A percentile compares a stretch with the other conserved stretches of the same genome.
phyloP scores from a whole-genome alignment of 2,888 invertebrate species.

The Cheilosia impressa region DNA sequence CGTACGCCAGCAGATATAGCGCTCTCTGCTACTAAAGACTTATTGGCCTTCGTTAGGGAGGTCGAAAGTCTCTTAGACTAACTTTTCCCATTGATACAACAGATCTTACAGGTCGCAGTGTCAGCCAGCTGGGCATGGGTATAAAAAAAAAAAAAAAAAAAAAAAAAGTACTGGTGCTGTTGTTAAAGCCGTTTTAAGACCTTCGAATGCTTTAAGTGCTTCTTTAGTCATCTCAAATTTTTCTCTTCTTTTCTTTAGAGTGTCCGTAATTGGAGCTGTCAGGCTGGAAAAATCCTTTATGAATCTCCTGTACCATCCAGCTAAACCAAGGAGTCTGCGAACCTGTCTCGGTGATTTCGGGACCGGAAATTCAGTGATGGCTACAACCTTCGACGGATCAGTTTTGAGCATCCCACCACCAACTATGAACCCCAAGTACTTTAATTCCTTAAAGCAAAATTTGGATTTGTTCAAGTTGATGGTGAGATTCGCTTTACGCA shows the following conservation, averaged over 20 bases:
- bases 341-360: conserved; percentile 48
- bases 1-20: too few relatives aligned
- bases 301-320: conserved; percentile 66
- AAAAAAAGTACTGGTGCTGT: conserved; percentile 58
- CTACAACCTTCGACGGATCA: conserved; percentile 51
- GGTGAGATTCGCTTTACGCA: conserved; percentile 42
- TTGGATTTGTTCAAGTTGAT: conserved; percentile 38
- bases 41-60: too few relatives aligned
- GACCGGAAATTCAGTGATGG: conserved; percentile 43
- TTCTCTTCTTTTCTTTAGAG: conserved; percentile 24
- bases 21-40: too few relatives aligned
- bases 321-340: conserved; percentile 60
- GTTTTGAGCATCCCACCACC: conserved; percentile 33
- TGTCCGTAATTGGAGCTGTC: conserved; percentile 47
- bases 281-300: conserved; percentile 45
- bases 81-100: too few relatives aligned
- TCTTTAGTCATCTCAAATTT: conserved; percentile 37
- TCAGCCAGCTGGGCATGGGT: too few relatives aligned
- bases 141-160: too few relatives aligned
- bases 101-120: too few relatives aligned
- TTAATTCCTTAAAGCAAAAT: conserved; percentile 54
- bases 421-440: conserved; percentile 54
- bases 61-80: too few relatives aligned
- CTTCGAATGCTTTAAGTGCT: conserved; percentile 45
- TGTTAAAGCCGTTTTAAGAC: conserved; percentile 41